These are phyloP conservation scores for Meta bourneti DNA, from an alignment of 2,888 invertebrate species.

Conservation along the genomic window DNA sequence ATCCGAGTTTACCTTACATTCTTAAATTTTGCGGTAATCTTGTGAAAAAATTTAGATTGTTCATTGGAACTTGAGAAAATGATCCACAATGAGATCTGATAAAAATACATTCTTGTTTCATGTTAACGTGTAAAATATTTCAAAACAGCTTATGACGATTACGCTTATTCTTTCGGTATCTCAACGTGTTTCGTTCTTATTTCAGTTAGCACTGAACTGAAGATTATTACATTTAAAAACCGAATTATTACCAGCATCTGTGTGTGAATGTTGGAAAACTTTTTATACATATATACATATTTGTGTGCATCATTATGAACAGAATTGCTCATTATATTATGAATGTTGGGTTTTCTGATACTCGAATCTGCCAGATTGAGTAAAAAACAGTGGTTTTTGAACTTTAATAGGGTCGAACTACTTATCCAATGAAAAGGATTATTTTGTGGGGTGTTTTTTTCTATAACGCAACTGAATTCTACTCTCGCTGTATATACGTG, in stretches of 20 bases:
- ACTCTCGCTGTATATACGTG: background rate
- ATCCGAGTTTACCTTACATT: no score
- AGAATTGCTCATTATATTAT: slow-evolving; percentile 3
- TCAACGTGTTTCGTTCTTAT: background rate
- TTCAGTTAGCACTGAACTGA: slow-evolving; percentile 5
- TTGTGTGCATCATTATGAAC: slow-evolving; percentile 17
- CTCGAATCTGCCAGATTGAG: background rate
- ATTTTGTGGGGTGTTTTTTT: background rate
- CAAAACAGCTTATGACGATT: no score
- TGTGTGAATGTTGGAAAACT: slow-evolving; percentile 14
- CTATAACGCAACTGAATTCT: background rate
- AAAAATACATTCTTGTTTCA: background rate
- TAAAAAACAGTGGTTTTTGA: slow-evolving; percentile 34
- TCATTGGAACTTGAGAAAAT: background rate
- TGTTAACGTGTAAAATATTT: no score
- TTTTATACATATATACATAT: slow-evolving; percentile 38
- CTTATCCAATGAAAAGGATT: background rate
- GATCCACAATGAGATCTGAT: background rate
- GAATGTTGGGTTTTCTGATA: slow-evolving; percentile 21
- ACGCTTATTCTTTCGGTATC: no score
- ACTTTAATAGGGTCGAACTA: background rate
- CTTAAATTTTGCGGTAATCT: background rate
- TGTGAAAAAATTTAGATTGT: background rate
- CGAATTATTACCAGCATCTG: slow-evolving; percentile 42
- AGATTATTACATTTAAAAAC: background rate